These are phyloP conservation scores for Hycleus phaleratus DNA, from an alignment of 1,140 invertebrate genomes.

Conservation along the genomic window DNA sequence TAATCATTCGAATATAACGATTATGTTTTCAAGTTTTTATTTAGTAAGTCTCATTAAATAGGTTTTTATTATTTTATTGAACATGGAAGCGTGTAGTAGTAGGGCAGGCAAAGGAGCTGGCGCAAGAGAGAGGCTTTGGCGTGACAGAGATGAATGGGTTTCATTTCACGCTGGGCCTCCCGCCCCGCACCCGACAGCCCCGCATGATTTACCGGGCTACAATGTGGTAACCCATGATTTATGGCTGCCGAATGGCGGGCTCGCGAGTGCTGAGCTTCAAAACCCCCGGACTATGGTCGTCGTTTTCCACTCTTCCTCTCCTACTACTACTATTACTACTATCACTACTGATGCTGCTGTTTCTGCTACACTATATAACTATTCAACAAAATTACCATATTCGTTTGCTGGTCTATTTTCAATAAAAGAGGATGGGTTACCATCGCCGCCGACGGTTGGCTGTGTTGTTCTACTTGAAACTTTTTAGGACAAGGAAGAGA, in stretches of 20 bases:
- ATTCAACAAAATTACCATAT: conserved; percentile 11
- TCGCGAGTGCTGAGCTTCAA: conserved; percentile 34
- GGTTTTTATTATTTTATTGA: no score
- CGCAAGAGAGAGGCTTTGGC: conserved; percentile 30
- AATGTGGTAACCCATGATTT: conserved; percentile 62
- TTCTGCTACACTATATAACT: neutral
- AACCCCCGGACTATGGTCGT: conserved; percentile 26
- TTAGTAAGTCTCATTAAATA: no score
- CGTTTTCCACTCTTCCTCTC: neutral
- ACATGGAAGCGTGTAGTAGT: neutral
- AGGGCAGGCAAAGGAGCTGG: neutral
- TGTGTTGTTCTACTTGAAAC: no score
- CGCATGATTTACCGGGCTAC: conserved; percentile 60
- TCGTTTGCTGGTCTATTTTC: neutral
- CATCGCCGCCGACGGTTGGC: no score
- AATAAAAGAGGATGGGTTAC: neutral
- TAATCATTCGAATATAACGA: no score
- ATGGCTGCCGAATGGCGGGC: conserved; percentile 44
- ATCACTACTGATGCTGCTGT: no score
- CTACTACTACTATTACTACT: neutral
- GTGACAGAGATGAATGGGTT: conserved; percentile 43
- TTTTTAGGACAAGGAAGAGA: no score
- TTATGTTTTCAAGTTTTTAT: no score
- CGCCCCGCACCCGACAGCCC: conserved; percentile 28
- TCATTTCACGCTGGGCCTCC: conserved; percentile 48